Base-by-base conservation (phyloP, 2,888 invertebrate genomes). In the Celastrina argiolus region DNA sequence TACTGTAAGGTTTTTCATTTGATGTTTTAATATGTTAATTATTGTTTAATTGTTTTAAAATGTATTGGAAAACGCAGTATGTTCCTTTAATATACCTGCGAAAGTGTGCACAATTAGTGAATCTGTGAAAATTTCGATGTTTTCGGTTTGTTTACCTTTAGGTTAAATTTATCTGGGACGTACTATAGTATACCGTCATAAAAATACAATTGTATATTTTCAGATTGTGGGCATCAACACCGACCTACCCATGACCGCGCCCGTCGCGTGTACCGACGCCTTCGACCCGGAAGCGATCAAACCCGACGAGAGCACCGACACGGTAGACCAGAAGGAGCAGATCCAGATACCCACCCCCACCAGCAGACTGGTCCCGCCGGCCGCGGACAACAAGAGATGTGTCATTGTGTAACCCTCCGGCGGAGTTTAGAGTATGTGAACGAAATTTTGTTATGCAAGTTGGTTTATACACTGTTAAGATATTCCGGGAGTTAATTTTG, bases 191-290 rank as follows among this genome's bases (percentile, higher is more conserved):
- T n/a, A n/a, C n/a, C n/a, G n/a, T n/a, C n/a, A n/a, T n/a, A n/a
- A n/a, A n/a, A n/a, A n/a, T n/a, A n/a, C n/a, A n/a, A n/a, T 5
- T 2, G 63, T 41, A 14, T 26, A 14, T 51, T 45, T 56, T 0
- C 81, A 89, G 90, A 90, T 88, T 68, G 88, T 88, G 1, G 90
- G 90, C 68, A 88, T 90, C 74, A 88, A 89, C 81, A 85, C 85
- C 0, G 90, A 90, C 79, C 69, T 90, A 31, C 89, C 90, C 0
- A 79, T 88, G 1, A 74, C 82, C 0, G 88, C 83, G 1, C 90
- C 89, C 0, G 80, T 85, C 0, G 78, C 78, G 0, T 66, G 83
- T 1, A 14, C 76, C 0, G 81, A 76, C 4, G 68, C 75, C 0
- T 79, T 83, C 75, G 87, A 87, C 78, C 87, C 88, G 0, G 88